Conservation (phyloP, 2,113 vertebrate genomes). For the Archilochus colubris region DNA sequence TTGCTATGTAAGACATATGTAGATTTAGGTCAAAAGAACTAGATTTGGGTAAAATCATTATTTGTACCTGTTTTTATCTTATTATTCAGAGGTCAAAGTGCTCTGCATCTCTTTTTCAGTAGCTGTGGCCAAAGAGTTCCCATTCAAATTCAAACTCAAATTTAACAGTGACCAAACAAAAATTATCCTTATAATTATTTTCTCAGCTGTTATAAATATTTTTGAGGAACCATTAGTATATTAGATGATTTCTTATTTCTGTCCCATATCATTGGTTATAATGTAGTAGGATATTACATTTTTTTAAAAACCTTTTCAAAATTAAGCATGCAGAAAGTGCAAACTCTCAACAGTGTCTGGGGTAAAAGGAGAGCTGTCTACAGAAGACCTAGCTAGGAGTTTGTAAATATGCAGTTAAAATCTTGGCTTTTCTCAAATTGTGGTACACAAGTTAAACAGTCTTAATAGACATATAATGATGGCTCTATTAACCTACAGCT, state of each 20-base stretch:
- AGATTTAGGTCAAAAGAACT: neutral
- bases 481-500: slow-evolving; percentile 74
- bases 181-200: neutral
- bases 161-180: neutral
- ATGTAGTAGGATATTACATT: neutral
- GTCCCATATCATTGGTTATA: neutral
- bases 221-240: neutral
- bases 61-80: neutral
- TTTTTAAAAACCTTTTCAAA: neutral
- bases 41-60: neutral
- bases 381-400: slow-evolving; percentile 65
- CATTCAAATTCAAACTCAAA: neutral
- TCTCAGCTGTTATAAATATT: neutral
- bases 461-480: slow-evolving; percentile 80
- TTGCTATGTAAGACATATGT: neutral
- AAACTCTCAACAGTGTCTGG: neutral
- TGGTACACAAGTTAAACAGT: slow-evolving; percentile 75
- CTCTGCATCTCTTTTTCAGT: too few species aligned
- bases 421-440: slow-evolving; percentile 75
- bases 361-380: slow-evolving; percentile 56
- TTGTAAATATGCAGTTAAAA: slow-evolving; percentile 80
- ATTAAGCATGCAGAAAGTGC: neutral
- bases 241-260: neutral
- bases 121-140: neutral
- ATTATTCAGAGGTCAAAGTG: neutral